Evolutionary conservation across 2,113 vertebrate species (phyloP), one percentile per base, ranked within the genome.

Genomic region (Clinocottus analis): DNA sequence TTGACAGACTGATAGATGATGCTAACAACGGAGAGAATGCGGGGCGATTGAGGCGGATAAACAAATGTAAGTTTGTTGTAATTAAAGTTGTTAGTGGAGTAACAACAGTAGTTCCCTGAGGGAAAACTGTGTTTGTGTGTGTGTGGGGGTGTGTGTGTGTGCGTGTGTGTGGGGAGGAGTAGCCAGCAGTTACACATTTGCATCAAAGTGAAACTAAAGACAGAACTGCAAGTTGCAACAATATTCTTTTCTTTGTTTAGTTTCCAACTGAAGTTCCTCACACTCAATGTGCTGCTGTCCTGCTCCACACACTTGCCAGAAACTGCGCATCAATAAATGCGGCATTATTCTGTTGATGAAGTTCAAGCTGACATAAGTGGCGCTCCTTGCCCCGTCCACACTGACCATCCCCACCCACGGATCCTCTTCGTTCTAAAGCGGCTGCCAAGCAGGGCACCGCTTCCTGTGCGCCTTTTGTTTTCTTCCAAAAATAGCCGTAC

Each of bases 1-100:
- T 77, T 43, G 8, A 45, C n/a, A 12, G 13, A 77, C 45, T 66
- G 68, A 90, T 56, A 37, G 58, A 75, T 10, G 45, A 77, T 31
- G 72, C 59, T 56, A 39, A 70, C 33, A 23, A 60, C 74, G 62
- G 19, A 13, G 72, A n/a, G 58, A 71, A 76, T 82, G 53, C 58
- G 58, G 41, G 37, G 10, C 76, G 60, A 31, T 35, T 25, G 49
- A 71, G 33, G 53, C 25, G 29, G 58, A 69, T 29, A 27, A 12
- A 23, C 41, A 61, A 58, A 69, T 64, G 1, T 17, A 77, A n/a
- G 29, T 49, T 62, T 87, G 60, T 37, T 51, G 29, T 55, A 10
- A 33, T 63, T 47, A 4, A 61, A 68, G 55, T 75, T 63, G n/a
- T 83, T 79, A 67, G 43, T 64, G n/a, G 59, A 59, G 23, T 5